A percentile compares a stretch with the other conserved stretches of the same genome.
phyloP scores from a whole-genome alignment of 1,140 invertebrate genomes.

The Euschistus heros region DNA sequence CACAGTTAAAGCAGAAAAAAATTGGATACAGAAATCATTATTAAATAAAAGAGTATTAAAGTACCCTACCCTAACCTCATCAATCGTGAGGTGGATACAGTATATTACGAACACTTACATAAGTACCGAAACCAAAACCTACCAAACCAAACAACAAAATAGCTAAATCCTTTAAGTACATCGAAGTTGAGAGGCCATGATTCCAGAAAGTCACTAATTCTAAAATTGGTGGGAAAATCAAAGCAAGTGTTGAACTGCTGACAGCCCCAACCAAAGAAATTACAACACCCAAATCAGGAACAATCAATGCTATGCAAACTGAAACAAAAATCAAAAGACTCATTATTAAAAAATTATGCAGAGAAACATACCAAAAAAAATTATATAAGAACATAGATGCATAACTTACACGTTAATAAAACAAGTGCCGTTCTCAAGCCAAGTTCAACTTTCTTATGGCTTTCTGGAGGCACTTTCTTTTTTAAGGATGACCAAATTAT shows the following conservation, averaged over 20 bases:
- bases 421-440: slow-evolving; percentile 58
- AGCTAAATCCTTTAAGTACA: slow-evolving; percentile 55
- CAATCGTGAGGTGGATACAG: slow-evolving; percentile 14
- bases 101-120: slow-evolving; percentile 62
- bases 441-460: slow-evolving; percentile 47
- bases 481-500: slow-evolving; percentile 56
- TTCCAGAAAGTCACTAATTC: slow-evolving; percentile 75
- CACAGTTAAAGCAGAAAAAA: too few species aligned
- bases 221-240: slow-evolving; percentile 84
- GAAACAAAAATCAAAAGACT: slow-evolving; percentile 32
- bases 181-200: slow-evolving; percentile 47
- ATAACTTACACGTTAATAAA: slow-evolving; percentile 64
- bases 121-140: slow-evolving; percentile 68
- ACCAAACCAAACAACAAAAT: slow-evolving; percentile 62
- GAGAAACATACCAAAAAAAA: too few species aligned
- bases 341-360: too few species aligned
- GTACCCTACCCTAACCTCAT: neutral
- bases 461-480: slow-evolving; percentile 25
- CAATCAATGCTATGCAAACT: slow-evolving; percentile 72
- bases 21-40: too few species aligned
- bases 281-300: slow-evolving; percentile 78
- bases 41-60: too few species aligned
- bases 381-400: too few species aligned
- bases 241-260: slow-evolving; percentile 73
- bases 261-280: slow-evolving; percentile 87